Conservation (phyloP, 1,140 invertebrate genomes). For the Tetramorium simillimum region DNA sequence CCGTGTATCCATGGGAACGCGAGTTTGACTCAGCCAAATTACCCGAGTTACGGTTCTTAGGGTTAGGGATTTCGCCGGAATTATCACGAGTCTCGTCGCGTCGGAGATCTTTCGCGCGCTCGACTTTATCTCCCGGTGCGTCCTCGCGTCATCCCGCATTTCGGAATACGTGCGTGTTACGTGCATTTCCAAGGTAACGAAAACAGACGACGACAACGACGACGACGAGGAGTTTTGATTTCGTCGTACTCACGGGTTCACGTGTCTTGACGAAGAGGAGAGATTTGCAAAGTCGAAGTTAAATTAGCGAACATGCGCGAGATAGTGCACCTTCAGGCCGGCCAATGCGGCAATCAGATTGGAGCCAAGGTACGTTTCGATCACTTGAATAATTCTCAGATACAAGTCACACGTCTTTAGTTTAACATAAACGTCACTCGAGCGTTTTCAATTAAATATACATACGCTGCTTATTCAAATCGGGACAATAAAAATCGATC, state of each 20-base stretch:
- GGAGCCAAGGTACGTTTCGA: constrained; percentile 92
- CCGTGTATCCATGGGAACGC: constrained; percentile 44
- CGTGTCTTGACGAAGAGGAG: background rate
- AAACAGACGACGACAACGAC: constrained; percentile 64
- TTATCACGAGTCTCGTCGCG: constrained; percentile 37
- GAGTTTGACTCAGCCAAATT: constrained; percentile 47
- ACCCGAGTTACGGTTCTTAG: constrained; percentile 51
- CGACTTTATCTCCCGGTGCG: background rate
- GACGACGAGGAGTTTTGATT: constrained; percentile 17
- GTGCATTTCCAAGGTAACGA: constrained; percentile 49
- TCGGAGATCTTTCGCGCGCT: constrained; percentile 10
- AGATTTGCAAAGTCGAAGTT: background rate
- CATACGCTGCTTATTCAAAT: background rate
- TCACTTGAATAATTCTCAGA: background rate
- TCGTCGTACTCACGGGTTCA: background rate
- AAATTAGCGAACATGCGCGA: constrained; percentile 91
- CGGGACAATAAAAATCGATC: background rate
- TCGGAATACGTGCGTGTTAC: background rate
- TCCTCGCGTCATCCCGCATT: background rate
- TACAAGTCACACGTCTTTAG: background rate
- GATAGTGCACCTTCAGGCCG: constrained; percentile 96
- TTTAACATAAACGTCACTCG: background rate
- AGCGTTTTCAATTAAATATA: background rate
- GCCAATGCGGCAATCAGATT: constrained; percentile 97
- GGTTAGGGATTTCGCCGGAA: constrained; percentile 52